Percentiles rank a stretch among this genome's conserved stretches.
Evolutionary conservation across 1,140 invertebrate genomes (phyloP).

Genomic region (Amyelois transitella): DNA sequence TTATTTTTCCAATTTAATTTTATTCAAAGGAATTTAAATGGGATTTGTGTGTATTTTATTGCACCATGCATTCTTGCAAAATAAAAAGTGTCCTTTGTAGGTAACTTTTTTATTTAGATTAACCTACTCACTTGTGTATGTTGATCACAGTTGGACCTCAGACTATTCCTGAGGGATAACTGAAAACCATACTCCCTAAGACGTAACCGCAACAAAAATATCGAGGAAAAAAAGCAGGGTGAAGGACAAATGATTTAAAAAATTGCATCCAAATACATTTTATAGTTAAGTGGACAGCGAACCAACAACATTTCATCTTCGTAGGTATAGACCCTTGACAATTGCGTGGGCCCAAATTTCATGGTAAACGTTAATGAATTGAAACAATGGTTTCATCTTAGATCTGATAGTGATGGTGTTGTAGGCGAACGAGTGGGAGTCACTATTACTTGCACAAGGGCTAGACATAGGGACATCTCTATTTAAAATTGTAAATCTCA

Average conservation of each 20-base stretch:
- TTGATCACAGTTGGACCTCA: too few species aligned
- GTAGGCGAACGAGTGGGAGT: neutral
- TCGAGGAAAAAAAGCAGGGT: too few species aligned
- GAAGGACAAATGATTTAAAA: too few species aligned
- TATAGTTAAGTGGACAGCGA: too few species aligned
- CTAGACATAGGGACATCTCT: neutral
- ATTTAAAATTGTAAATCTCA: too few species aligned
- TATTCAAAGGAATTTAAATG: neutral
- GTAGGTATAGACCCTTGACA: neutral
- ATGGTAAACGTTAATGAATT: conserved; percentile 8
- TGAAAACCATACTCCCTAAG: too few species aligned
- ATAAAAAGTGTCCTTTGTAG: neutral
- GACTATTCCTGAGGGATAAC: too few species aligned
- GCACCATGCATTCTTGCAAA: neutral
- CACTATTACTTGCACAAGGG: neutral
- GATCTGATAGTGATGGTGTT: conserved; percentile 5
- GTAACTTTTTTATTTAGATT: too few species aligned
- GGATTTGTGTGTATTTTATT: neutral
- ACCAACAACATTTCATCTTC: too few species aligned
- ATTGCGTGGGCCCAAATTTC: conserved; percentile 10
- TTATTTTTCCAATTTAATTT: neutral
- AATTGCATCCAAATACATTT: too few species aligned
- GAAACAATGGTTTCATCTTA: conserved; percentile 12
- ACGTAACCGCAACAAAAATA: too few species aligned
- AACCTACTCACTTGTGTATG: too few species aligned